Evolutionary conservation across 1,140 invertebrate species (phyloP).

Genomic region (Ceratina australensis): DNA sequence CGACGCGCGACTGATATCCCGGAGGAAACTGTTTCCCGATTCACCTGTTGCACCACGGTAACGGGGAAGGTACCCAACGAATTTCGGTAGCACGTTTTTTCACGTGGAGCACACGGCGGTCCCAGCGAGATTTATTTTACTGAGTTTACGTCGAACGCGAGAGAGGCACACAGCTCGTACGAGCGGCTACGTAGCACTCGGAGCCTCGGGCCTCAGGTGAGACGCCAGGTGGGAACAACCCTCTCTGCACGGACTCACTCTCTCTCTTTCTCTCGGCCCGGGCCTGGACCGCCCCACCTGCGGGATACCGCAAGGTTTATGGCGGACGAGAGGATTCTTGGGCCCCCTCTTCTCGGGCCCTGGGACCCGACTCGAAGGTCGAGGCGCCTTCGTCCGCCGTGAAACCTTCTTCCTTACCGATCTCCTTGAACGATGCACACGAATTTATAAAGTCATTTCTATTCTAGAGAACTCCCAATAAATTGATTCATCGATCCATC

Average conservation of each 20-base stretch:
- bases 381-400: constrained; percentile 51
- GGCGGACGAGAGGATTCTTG: constrained; percentile 54
- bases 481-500: too few relatives aligned
- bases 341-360: constrained; percentile 36
- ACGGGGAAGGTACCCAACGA: not conserved
- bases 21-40: not conserved
- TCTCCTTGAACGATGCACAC: constrained; percentile 25
- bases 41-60: constrained; percentile 9
- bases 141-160: not conserved
- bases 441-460: too few relatives aligned
- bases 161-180: constrained; percentile 53
- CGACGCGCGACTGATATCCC: not conserved
- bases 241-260: constrained; percentile 53
- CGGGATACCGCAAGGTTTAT: constrained; percentile 52
- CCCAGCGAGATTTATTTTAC: not conserved
- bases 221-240: constrained; percentile 72
- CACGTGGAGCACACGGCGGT: not conserved
- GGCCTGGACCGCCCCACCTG: constrained; percentile 41
- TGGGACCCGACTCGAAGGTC: constrained; percentile 36
- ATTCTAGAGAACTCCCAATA: too few relatives aligned
- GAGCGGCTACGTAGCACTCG: constrained; percentile 55
- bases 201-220: constrained; percentile 60
- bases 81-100: not conserved
- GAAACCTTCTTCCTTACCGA: constrained; percentile 34
- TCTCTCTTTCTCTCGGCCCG: constrained; percentile 37